Evolutionary conservation across 2,888 invertebrate species (phyloP).

Genomic region (Rhopalosiphum nymphaeae): DNA sequence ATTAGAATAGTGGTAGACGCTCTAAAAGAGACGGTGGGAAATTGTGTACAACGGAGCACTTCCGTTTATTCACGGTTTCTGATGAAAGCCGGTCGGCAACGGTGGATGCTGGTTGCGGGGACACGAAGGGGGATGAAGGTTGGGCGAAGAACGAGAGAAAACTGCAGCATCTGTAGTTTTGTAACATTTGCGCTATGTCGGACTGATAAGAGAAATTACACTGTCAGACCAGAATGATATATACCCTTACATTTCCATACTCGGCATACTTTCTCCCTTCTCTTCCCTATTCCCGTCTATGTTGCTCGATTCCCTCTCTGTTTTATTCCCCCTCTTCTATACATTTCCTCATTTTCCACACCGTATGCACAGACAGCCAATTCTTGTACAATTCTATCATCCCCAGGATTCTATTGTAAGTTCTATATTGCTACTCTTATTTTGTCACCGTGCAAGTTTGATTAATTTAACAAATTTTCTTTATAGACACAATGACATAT

Average conservation of each 20-base stretch:
- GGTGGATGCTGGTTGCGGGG: constrained; percentile 6
- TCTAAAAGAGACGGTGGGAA: constrained; percentile 17
- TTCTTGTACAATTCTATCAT: constrained; percentile 60
- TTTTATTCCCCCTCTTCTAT: constrained; percentile 66
- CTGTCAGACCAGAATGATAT: constrained; percentile 91
- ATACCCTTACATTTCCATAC: constrained; percentile 91
- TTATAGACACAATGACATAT: background rate
- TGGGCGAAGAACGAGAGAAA: constrained; percentile 50
- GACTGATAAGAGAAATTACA: constrained; percentile 77
- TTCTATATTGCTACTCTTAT: constrained; percentile 14
- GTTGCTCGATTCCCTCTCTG: constrained; percentile 15
- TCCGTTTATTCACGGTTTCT: constrained; percentile 59
- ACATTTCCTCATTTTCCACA: constrained; percentile 65
- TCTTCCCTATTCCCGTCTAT: background rate
- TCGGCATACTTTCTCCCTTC: constrained; percentile 67
- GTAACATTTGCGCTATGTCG: constrained; percentile 63
- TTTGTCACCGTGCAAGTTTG: constrained; percentile 29
- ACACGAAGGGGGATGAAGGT: constrained; percentile 7
- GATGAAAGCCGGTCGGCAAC: constrained; percentile 60
- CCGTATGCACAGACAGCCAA: constrained; percentile 56
- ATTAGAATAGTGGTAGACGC: constrained; percentile 3
- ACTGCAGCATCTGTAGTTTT: constrained; percentile 64
- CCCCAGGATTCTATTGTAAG: constrained; percentile 34
- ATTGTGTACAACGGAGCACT: constrained; percentile 22
- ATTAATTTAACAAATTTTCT: constrained; percentile 18